Percentiles rank a stretch among this genome's conserved stretches.
Conservation (phyloP, 2,888 invertebrate genomes). For the Lasioglossum leucozonium region DNA sequence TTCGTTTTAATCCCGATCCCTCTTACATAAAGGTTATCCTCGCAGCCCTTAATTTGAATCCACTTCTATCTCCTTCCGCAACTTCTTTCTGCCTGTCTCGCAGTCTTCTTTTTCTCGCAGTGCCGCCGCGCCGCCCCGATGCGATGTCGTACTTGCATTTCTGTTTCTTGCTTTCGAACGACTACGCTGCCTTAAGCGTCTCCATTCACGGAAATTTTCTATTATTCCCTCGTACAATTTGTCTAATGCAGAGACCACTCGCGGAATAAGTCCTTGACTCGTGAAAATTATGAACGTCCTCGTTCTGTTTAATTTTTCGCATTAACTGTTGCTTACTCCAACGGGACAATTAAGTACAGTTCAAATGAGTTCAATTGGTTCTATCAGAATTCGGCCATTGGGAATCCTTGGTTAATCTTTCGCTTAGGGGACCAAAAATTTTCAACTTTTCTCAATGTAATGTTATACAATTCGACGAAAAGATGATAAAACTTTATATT, state of each 20-base stretch:
- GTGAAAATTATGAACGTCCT: not conserved
- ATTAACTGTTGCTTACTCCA: not conserved
- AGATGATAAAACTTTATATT: too few species aligned
- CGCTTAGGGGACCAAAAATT: too few species aligned
- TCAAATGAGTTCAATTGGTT: too few species aligned
- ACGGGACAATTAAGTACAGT: not conserved
- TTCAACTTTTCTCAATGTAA: too few species aligned
- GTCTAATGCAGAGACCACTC: not conserved
- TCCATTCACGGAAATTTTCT: conserved; percentile 37
- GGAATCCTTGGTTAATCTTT: too few species aligned
- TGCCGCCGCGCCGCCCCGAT: too few species aligned
- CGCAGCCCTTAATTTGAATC: conserved; percentile 50
- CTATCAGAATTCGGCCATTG: too few species aligned
- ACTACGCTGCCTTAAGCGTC: conserved; percentile 26
- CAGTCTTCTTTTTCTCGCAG: conserved; percentile 14
- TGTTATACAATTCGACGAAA: too few species aligned
- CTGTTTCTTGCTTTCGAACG: conserved; percentile 26
- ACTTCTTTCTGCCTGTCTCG: conserved; percentile 30
- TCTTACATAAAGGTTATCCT: conserved; percentile 48
- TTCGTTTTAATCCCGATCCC: conserved; percentile 58
- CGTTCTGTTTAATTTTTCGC: not conserved
- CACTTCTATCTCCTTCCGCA: conserved; percentile 25
- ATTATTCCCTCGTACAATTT: not conserved
- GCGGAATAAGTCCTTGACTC: not conserved
- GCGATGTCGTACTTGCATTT: conserved; percentile 8